Evolutionary conservation across 1,140 invertebrate species (phyloP).

Genomic region (Rhagoletis zephyria): DNA sequence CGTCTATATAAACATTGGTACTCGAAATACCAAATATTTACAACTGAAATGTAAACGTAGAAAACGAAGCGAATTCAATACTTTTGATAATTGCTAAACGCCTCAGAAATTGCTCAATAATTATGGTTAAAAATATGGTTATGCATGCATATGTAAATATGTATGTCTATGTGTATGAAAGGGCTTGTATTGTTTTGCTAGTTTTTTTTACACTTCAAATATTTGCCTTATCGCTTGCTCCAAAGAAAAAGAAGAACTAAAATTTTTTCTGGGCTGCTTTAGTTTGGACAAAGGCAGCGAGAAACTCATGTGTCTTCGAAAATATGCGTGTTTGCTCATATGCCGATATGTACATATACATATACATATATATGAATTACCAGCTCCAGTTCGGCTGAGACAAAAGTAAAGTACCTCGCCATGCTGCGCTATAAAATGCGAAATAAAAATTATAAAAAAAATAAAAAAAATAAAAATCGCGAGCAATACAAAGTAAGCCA

Average conservation of each 20-base stretch:
- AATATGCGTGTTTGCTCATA: conserved; percentile 19
- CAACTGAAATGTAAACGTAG: not conserved
- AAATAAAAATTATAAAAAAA: too few species aligned
- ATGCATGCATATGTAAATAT: not conserved
- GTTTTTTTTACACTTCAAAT: conserved; percentile 28
- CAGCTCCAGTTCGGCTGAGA: too few species aligned
- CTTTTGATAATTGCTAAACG: conserved; percentile 10
- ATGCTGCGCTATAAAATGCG: too few species aligned
- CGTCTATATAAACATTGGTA: not conserved
- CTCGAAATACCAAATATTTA: too few species aligned
- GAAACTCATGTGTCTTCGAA: not conserved
- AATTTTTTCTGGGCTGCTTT: not conserved
- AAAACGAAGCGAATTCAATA: not conserved
- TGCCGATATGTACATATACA: not conserved
- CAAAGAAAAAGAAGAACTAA: not conserved
- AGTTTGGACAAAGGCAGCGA: not conserved
- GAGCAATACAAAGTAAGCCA: too few species aligned
- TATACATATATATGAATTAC: too few species aligned
- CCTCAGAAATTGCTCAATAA: not conserved
- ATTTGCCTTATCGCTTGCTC: conserved; percentile 35
- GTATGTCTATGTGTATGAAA: not conserved
- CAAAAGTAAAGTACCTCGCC: too few species aligned
- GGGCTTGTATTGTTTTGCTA: too few species aligned
- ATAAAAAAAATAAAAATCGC: too few species aligned
- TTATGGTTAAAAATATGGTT: not conserved